Conservation (phyloP, 2,113 vertebrate genomes). For the Procavia capensis region DNA sequence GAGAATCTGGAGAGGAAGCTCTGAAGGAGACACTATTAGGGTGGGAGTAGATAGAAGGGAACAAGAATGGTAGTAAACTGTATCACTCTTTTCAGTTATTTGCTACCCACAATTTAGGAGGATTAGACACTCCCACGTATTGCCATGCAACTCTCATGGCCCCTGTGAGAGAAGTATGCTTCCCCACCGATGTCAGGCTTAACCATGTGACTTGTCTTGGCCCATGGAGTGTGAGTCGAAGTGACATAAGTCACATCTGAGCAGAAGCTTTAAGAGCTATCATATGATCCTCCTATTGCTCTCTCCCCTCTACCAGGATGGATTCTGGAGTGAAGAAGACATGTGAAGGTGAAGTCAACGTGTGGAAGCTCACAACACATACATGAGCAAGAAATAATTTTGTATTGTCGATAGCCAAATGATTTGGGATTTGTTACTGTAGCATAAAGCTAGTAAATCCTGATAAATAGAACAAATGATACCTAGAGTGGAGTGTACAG, state of each 20-base stretch:
- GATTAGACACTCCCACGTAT: background rate
- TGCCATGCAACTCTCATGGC: background rate
- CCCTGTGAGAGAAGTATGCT: background rate
- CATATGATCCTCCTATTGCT: background rate
- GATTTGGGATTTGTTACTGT: background rate
- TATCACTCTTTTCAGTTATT: background rate
- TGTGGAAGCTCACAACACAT: background rate
- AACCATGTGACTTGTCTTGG: background rate
- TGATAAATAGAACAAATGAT: conserved; percentile 15
- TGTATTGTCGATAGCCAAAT: conserved; percentile 1
- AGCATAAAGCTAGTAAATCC: background rate
- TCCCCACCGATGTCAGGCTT: background rate
- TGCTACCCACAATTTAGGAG: background rate
- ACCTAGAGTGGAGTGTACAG: background rate
- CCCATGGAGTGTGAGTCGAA: background rate
- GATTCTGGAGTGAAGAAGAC: background rate
- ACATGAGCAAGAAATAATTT: conserved; percentile 20
- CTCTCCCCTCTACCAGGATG: background rate
- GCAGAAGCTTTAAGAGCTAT: conserved; percentile 3
- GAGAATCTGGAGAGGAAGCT: background rate
- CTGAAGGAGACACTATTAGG: background rate
- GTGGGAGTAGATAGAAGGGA: background rate
- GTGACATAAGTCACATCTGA: background rate
- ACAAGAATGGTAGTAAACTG: background rate
- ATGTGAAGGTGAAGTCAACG: background rate